Percentiles rank a stretch among this genome's conserved stretches.
phyloP scores from a whole-genome alignment of 2,797 vertebrate species.

The Sebastes vulpes region DNA sequence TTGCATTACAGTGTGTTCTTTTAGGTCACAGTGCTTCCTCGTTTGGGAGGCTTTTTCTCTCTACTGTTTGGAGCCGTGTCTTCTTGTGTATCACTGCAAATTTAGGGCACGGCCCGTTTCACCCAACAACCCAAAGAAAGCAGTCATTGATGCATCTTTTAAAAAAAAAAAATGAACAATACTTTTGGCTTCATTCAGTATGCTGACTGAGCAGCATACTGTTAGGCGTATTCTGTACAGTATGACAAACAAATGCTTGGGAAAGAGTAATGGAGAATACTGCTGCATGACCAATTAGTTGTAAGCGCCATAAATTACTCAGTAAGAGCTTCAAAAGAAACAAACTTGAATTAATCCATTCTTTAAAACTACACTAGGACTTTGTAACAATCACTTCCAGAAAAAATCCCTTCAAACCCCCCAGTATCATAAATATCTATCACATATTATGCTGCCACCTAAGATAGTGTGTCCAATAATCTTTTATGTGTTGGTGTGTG shows the following conservation, averaged over 20 bases:
- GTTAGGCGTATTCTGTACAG: neutral
- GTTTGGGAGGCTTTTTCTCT: neutral
- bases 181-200: neutral
- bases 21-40: neutral
- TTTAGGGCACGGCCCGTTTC: slow-evolving; percentile 19
- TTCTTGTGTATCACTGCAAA: slow-evolving; percentile 13
- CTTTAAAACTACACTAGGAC: neutral
- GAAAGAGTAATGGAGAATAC: neutral
- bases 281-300: neutral
- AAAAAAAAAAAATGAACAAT: neutral
- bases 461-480: neutral
- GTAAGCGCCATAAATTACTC: neutral
- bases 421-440: neutral
- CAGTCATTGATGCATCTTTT: slow-evolving; percentile 11
- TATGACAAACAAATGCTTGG: neutral
- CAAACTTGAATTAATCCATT: neutral
- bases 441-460: neutral
- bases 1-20: slow-evolving; percentile 22
- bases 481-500: neutral
- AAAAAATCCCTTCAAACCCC: neutral
- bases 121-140: slow-evolving; percentile 21
- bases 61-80: neutral
- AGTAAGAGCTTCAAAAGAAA: neutral
- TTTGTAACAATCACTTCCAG: neutral
- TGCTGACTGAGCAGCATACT: slow-evolving; percentile 4